Percentiles rank a stretch among this genome's conserved stretches.
Conservation (phyloP, 2,113 vertebrate species). For the Hippocampus abdominalis region DNA sequence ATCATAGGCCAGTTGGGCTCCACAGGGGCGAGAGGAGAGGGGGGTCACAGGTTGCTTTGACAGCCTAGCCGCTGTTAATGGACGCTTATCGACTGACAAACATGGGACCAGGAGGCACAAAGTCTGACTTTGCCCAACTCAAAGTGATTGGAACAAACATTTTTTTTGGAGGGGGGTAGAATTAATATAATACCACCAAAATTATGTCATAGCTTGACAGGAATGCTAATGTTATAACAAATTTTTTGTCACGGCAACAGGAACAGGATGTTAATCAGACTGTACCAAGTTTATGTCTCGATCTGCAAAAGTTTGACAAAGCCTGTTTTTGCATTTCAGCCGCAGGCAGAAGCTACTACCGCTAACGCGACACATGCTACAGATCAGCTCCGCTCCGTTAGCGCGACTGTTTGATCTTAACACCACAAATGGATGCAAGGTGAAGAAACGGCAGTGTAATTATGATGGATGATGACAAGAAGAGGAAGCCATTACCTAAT, state of each 20-base stretch:
- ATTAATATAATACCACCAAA: too few relatives aligned
- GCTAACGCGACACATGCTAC: slow-evolving; percentile 78
- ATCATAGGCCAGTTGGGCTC: slow-evolving; percentile 71
- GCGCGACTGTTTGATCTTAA: slow-evolving; percentile 84
- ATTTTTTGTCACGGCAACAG: neutral
- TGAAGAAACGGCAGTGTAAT: slow-evolving; percentile 90
- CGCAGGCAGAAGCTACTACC: slow-evolving; percentile 18
- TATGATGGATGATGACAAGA: slow-evolving; percentile 85
- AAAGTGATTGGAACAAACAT: slow-evolving; percentile 18
- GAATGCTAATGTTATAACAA: neutral
- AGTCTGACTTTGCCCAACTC: slow-evolving; percentile 54
- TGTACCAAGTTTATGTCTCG: neutral
- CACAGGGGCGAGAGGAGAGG: slow-evolving; percentile 63
- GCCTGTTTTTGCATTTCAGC: slow-evolving; percentile 33
- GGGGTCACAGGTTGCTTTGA: slow-evolving; percentile 80
- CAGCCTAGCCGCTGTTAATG: slow-evolving; percentile 83
- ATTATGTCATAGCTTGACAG: neutral
- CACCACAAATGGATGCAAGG: slow-evolving; percentile 97
- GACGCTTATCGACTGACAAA: slow-evolving; percentile 84
- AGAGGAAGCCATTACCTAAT: slow-evolving; percentile 70
- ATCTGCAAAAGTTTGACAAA: neutral
- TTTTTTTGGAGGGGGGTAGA: neutral
- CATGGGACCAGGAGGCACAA: slow-evolving; percentile 71
- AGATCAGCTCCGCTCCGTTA: slow-evolving; percentile 76
- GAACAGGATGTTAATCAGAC: neutral